phyloP scores from a whole-genome alignment of 2,888 invertebrate species.

The Thymelicus lineola region DNA sequence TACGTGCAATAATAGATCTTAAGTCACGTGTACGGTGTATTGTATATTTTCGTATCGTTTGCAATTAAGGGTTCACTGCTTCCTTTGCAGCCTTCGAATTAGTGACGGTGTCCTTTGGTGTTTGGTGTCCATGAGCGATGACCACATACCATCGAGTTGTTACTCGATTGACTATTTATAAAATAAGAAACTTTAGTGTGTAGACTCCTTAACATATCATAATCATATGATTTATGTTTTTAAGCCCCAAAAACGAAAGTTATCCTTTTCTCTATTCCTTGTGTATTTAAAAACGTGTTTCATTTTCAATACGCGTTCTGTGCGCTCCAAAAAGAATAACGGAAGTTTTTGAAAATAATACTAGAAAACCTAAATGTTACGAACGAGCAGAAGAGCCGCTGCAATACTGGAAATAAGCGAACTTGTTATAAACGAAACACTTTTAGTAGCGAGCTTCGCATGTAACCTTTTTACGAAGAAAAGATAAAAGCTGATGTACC shows the following conservation, averaged over 20 bases:
- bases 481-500: slow-evolving; percentile 11
- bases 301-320: slow-evolving; percentile 50
- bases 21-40: too few relatives aligned
- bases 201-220: too few relatives aligned
- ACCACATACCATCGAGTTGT: too few relatives aligned
- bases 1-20: too few relatives aligned
- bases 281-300: not conserved
- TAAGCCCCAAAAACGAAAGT: not conserved
- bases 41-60: too few relatives aligned
- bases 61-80: too few relatives aligned
- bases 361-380: slow-evolving; percentile 59
- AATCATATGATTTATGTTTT: not conserved
- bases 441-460: slow-evolving; percentile 28
- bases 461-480: slow-evolving; percentile 23
- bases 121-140: too few relatives aligned
- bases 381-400: slow-evolving; percentile 39
- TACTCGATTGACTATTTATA: too few relatives aligned
- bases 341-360: slow-evolving; percentile 70
- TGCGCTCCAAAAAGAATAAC: slow-evolving; percentile 66
- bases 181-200: too few relatives aligned
- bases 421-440: slow-evolving; percentile 38
- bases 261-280: not conserved
- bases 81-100: too few relatives aligned
- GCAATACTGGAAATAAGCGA: slow-evolving; percentile 49
- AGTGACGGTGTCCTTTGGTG: too few relatives aligned